phyloP scores from a whole-genome alignment of 2,113 vertebrate genomes.

The Pollachius pollachius region DNA sequence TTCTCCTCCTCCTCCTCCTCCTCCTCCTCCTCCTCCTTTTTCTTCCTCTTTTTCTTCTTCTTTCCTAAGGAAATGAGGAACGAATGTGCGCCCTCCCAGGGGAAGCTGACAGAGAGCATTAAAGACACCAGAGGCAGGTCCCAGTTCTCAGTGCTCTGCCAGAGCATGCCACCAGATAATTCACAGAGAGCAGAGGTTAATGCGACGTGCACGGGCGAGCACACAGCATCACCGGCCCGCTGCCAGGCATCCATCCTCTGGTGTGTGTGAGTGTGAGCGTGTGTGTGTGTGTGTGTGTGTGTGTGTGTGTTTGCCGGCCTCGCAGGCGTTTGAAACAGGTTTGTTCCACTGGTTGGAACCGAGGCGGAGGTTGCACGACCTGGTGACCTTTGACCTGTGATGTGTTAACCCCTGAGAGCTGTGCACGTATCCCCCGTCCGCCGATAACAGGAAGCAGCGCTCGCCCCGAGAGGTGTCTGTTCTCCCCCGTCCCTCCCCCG shows the following conservation, averaged over 20 bases:
- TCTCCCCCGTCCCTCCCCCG: conserved; percentile 19
- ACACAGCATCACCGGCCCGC: neutral
- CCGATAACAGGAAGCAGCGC: conserved; percentile 56
- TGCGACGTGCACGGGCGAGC: conserved; percentile 28
- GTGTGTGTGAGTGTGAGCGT: neutral
- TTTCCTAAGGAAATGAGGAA: too few relatives aligned
- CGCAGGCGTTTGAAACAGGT: conserved; percentile 52
- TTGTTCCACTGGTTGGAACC: conserved; percentile 64
- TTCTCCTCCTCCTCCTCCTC: too few relatives aligned
- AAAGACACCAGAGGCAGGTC: too few relatives aligned
- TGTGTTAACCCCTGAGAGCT: conserved; percentile 60
- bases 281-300: too few relatives aligned
- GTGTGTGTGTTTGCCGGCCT: neutral
- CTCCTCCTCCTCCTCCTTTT: too few relatives aligned
- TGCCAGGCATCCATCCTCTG: conserved; percentile 14
- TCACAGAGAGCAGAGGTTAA: conserved; percentile 30
- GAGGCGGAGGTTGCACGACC: conserved; percentile 52
- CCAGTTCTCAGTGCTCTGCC: too few relatives aligned
- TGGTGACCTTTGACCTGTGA: conserved; percentile 45
- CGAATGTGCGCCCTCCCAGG: too few relatives aligned
- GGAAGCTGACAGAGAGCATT: too few relatives aligned
- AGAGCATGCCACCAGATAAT: conserved; percentile 13
- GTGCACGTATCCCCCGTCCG: conserved; percentile 40
- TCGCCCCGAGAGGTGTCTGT: conserved; percentile 54
- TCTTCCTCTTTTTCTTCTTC: too few relatives aligned